Evolutionary conservation across 2,113 vertebrate genomes (phyloP), one percentile per base, ranked within the genome.

Genomic region (Cyrtonyx montezumae): DNA sequence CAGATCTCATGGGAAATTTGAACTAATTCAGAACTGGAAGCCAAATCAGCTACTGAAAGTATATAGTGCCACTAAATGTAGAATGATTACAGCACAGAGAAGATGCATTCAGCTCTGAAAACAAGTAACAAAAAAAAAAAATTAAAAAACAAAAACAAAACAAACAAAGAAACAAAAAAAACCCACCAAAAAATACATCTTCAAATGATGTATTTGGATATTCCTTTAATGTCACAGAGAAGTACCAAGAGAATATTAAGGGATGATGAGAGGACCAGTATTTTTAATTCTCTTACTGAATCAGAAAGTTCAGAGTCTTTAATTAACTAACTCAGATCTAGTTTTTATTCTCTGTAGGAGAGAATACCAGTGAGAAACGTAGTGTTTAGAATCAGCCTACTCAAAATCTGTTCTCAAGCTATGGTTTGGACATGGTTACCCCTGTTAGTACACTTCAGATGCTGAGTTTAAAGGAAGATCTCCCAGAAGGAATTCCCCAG

Each of bases 1-100:
- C 62, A 58, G 82, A 84, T 55, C 28, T 67, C 46, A 55, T 77
- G 79, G 34, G 84, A 92, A 82, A 48, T 51, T 82, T 59, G 73
- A 28, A 22, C 48, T 66, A 88, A 84, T 90, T 36, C 88, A 90
- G 69, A 74, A 4, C 23, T 18, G 30, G 46, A 8, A 92, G 89
- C 78, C 92, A 94, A 91, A 67, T 40, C 55, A 84, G 92, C 84
- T 93, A 89, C 92, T 83, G 89, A 74, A 90, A 93, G 32, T 55
- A 67, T 69, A 84, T 9, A 87, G 62, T 37, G 48, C 74, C 73
- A 84, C 49, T 42, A 78, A 77, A 86, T 6, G 2, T 7, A 21
- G 21, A 79, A 42, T 19, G 21, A 32, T 28, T 45, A 53, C 6
- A 9, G n/a, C 42, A 28, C 6, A 36, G 71, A 82, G 21, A 84